Evolutionary conservation across 2,888 invertebrate genomes (phyloP).

Genomic region (Diachrysia chrysitis): DNA sequence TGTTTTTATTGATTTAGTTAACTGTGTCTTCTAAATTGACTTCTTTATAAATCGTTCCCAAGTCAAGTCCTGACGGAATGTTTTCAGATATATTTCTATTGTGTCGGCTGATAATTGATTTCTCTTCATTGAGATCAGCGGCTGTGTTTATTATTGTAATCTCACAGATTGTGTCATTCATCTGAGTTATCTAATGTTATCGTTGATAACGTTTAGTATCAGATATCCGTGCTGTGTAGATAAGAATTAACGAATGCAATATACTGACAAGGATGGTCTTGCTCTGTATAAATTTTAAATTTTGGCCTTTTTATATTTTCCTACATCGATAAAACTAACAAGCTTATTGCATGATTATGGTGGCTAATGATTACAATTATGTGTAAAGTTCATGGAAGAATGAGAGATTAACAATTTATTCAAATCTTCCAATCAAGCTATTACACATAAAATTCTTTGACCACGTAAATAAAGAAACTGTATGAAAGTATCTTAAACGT

Average conservation of each 20-base stretch:
- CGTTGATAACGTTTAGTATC: conserved; percentile 5
- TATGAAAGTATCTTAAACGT: too few species aligned
- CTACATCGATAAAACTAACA: background rate
- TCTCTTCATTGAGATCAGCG: conserved; percentile 21
- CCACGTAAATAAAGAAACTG: too few species aligned
- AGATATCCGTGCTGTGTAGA: conserved; percentile 6
- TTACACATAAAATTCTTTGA: too few species aligned
- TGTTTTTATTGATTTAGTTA: background rate
- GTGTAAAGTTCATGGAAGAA: too few species aligned
- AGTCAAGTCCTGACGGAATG: background rate
- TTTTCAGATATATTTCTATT: conserved; percentile 6
- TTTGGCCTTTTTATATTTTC: background rate
- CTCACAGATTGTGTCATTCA: conserved; percentile 40
- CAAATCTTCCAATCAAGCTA: too few species aligned
- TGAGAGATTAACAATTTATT: too few species aligned
- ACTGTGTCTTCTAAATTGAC: background rate
- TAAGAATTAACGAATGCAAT: background rate
- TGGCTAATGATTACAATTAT: too few species aligned
- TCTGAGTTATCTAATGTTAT: conserved; percentile 26
- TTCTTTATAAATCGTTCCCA: background rate
- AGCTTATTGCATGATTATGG: too few species aligned
- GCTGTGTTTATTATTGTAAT: conserved; percentile 21
- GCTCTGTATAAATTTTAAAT: background rate
- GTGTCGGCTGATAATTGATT: conserved; percentile 34
- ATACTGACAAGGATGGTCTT: background rate